These are phyloP conservation scores for Lepus oiostolus DNA, from an alignment of 2,797 vertebrate genomes.

Conservation along the genomic window DNA sequence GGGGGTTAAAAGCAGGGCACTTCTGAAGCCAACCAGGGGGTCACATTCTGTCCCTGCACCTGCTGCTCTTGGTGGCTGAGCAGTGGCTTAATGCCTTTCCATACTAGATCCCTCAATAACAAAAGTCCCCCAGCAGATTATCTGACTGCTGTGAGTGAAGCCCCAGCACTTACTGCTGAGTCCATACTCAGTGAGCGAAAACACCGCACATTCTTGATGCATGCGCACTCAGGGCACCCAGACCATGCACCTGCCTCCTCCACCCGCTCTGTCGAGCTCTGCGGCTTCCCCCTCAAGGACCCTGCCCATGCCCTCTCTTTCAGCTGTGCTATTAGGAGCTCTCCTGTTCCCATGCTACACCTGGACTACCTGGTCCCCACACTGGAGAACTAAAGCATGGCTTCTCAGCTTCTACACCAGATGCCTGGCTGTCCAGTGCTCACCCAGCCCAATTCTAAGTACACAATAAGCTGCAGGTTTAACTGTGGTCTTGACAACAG, in stretches of 20 bases:
- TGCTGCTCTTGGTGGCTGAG: neutral
- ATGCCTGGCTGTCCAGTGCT: neutral
- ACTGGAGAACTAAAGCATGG: neutral
- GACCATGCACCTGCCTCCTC: neutral
- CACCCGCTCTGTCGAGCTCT: neutral
- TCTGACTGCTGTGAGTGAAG: neutral
- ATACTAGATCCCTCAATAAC: neutral
- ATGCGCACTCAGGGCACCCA: neutral
- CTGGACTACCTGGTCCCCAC: neutral
- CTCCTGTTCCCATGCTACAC: too few relatives aligned
- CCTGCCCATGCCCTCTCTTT: neutral
- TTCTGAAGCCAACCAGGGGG: neutral
- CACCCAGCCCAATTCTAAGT: neutral
- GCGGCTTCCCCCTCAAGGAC: neutral
- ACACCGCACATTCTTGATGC: accelerated
- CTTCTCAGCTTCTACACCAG: neutral
- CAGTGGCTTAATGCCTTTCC: neutral
- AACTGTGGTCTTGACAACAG: neutral
- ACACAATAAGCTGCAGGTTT: neutral
- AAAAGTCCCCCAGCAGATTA: accelerated
- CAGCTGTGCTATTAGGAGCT: neutral
- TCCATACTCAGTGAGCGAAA: accelerated
- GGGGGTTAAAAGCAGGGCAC: neutral
- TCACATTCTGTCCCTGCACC: neutral
- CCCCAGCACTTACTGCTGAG: neutral